Base-by-base conservation (phyloP, 1,140 invertebrate species). In the Anadara kagoshimensis region DNA sequence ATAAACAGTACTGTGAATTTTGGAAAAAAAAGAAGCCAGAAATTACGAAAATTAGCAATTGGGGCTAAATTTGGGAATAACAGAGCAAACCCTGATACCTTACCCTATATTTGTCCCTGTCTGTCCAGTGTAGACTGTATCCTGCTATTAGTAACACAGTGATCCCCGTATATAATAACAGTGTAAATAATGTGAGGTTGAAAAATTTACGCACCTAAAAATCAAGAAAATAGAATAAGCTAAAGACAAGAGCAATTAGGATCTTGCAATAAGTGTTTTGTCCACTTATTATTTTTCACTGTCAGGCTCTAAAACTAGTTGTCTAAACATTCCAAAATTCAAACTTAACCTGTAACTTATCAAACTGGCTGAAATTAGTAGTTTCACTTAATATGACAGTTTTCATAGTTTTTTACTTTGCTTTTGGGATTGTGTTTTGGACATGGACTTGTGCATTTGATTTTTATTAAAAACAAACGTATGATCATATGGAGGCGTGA, bases 191-290 rank as follows among this genome's bases (percentile, higher is more conserved):
- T 11, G 76, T 80, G 45, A 83, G 44, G 22, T 78, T 78, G 26
- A 78, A 80, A 66, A 80, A 83, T 26, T 79, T 66, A 44, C 65
- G 29, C 5, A 83, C 72, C 81, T 83, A 65, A 26, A 63, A 72
- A 66, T 62, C 16, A 63, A 44, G 53, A 20, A 47, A 14, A 67
- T 44, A 56, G n/a, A n/a, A n/a, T 29, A 44, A 44, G 10, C 16
- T 7, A 57, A 44, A 11, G 18, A 29, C 45, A 64, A 0, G 49
- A 24, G 22, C 12, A 65, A 22, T n/a, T n/a, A n/a, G n/a, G n/a
- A n/a, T n/a, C n/a, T n/a, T n/a, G n/a, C n/a, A n/a, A n/a, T n/a
- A n/a, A n/a, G n/a, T n/a, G n/a, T n/a, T n/a, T n/a, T n/a, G n/a
- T n/a, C n/a, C n/a, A n/a, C n/a, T n/a, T n/a, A n/a, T n/a, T n/a